Evolutionary conservation across 2,113 vertebrate species (phyloP), one percentile per base, ranked within the genome.

Genomic region (Vidua macroura): DNA sequence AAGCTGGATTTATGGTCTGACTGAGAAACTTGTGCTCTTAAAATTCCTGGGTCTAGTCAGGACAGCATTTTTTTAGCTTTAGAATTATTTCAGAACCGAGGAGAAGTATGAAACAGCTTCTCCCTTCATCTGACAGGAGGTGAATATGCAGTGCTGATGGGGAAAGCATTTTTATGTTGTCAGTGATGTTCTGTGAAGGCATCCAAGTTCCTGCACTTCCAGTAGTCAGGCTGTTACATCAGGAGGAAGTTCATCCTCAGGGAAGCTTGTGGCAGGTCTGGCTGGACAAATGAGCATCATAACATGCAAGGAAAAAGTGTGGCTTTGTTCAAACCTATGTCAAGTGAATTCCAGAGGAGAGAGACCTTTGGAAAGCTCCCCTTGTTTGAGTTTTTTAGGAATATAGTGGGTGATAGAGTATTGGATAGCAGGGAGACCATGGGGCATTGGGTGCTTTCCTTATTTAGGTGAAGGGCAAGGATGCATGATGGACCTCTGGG

Each of bases 401-500:
- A 19, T 9, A 2, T 0, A 15, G 13, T 41, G 43, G 23, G 15
- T 15, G 33, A 23, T 12, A 8, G 23, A 62, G 13, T 43, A 15
- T 9, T 59, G 62, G 24, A 8, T 2, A 62, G 43, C 58, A 51
- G 55, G 44, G 66, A 66, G 35, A 30, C 51, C 30, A 5, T 0
- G 0, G 55, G 13, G 53, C 7, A 2, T 8, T 37, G 44, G 13
- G 43, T 53, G 21, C 31, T n/a, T 64, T 24, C 51, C 33, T 87
- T 30, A 6, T 18, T 44, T 37, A 31, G n/a, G 9, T 17, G 58
- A 41, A 63, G 39, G 43, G 24, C 24, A 33, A 10, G 27, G 22
- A 30, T n/a, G 19, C 0, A 0, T 58, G 44, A 13, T 55, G 72
- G 25, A 15, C 13, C 33, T 69, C 33, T 33, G 27, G 10, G 22